Conservation (phyloP, 2,113 vertebrate genomes). For the Scortum barcoo region DNA sequence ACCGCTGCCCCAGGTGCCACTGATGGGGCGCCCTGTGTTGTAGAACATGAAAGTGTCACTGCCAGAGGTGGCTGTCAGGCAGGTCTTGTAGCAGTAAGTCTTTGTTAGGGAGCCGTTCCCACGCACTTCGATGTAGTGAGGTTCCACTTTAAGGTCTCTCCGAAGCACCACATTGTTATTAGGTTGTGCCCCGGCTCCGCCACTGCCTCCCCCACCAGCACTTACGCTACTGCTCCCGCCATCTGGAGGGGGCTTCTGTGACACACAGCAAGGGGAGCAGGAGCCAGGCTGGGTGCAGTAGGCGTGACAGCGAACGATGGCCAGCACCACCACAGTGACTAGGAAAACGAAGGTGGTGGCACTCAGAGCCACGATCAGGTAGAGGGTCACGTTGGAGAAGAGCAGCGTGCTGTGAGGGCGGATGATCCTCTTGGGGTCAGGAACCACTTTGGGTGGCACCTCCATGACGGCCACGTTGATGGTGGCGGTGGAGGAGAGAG, state of each 20-base stretch:
- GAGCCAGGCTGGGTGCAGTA: conserved; percentile 88
- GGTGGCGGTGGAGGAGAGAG: conserved; percentile 91
- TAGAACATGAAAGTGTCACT: conserved; percentile 99
- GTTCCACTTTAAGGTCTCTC: conserved; percentile 93
- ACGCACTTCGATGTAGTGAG: conserved; percentile 96
- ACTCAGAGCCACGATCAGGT: conserved; percentile 95
- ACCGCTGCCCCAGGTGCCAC: conserved; percentile 88
- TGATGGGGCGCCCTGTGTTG: conserved; percentile 94
- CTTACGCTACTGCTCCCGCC: conserved; percentile 83
- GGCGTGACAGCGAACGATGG: conserved; percentile 91
- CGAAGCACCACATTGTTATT: conserved; percentile 94
- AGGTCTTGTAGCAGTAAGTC: conserved; percentile 99
- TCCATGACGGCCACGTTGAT: conserved; percentile 94
- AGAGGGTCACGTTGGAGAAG: conserved; percentile 94
- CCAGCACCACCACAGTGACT: conserved; percentile 92
- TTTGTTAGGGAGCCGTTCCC: conserved; percentile 97
- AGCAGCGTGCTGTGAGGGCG: conserved; percentile 84
- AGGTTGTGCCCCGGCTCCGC: conserved; percentile 84
- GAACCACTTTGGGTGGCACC: conserved; percentile 90
- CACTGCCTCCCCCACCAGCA: conserved; percentile 60
- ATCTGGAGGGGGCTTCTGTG: conserved; percentile 89
- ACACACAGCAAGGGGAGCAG: conserved; percentile 92
- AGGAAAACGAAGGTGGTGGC: conserved; percentile 96
- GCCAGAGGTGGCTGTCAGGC: conserved; percentile 94
- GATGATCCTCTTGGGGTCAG: conserved; percentile 90